Evolutionary conservation across 2,113 vertebrate species (phyloP).

Genomic region (Sorex araneus): DNA sequence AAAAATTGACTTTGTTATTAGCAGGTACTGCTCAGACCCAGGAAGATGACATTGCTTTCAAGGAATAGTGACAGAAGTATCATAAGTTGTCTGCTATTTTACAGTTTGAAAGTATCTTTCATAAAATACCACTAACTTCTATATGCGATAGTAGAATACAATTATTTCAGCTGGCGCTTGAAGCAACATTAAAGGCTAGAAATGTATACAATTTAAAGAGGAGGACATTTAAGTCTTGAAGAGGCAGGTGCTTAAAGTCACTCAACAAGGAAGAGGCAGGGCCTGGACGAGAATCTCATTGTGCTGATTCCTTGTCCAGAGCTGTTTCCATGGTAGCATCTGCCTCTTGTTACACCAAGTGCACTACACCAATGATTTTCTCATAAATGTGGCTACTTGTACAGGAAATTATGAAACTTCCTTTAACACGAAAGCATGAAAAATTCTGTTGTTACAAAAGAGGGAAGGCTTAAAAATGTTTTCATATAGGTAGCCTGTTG

Average conservation of each 20-base stretch:
- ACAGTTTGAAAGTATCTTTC: background rate
- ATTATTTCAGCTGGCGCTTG: constrained; percentile 35
- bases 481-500: background rate
- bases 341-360: background rate
- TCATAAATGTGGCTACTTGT: background rate
- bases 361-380: background rate
- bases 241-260: background rate
- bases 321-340: background rate
- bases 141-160: constrained; percentile 48
- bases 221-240: background rate
- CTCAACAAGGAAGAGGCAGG: background rate
- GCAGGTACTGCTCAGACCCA: constrained; percentile 18
- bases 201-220: background rate
- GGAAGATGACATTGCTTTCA: constrained; percentile 15
- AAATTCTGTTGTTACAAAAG: background rate
- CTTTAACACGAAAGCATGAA: constrained; percentile 11
- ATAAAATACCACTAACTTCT: background rate
- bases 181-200: background rate
- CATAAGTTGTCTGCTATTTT: constrained; percentile 55
- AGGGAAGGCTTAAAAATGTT: background rate
- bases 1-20: constrained; percentile 36
- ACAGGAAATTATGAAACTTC: background rate
- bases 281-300: background rate
- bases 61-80: background rate
- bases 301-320: background rate